Conservation (phyloP, 92 coral and sea anemone genomes). For the Porites cylindrica region DNA sequence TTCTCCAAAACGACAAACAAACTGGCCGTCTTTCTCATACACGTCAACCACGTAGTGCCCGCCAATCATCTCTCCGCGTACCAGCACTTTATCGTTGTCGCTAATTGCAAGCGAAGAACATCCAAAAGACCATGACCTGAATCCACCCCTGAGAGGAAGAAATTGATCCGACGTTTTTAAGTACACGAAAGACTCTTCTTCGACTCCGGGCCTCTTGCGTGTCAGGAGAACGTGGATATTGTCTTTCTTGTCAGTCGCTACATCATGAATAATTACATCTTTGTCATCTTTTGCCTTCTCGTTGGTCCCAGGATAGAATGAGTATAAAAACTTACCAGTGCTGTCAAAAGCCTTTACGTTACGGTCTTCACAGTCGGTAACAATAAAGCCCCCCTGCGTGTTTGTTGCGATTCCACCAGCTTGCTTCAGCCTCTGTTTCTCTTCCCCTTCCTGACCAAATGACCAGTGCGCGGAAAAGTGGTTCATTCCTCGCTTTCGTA, state of each 20-base stretch:
- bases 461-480: neutral
- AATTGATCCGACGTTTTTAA: neutral
- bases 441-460: slow-evolving; percentile 21
- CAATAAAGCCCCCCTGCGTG: slow-evolving; percentile 45
- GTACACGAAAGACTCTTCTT: neutral
- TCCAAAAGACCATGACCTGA: slow-evolving; percentile 3
- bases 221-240: slow-evolving; percentile 32
- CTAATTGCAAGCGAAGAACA: neutral
- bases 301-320: slow-evolving; percentile 8
- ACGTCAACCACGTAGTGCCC: slow-evolving; percentile 18
- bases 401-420: slow-evolving; percentile 51
- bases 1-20: slow-evolving; percentile 34
- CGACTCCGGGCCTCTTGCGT: neutral
- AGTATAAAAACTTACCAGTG: slow-evolving; percentile 44
- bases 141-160: slow-evolving; percentile 5
- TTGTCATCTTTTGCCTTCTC: neutral
- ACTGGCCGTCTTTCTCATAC: slow-evolving; percentile 34
- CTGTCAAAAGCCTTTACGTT: slow-evolving; percentile 55
- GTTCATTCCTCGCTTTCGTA: neutral
- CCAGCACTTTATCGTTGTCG: slow-evolving; percentile 21
- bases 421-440: slow-evolving; percentile 30
- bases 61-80: neutral
- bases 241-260: slow-evolving; percentile 46
- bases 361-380: slow-evolving; percentile 51
- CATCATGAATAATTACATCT: neutral